These are phyloP conservation scores for Chascanopsetta lugubris DNA, from an alignment of 2,113 vertebrate species.

Conservation along the genomic window DNA sequence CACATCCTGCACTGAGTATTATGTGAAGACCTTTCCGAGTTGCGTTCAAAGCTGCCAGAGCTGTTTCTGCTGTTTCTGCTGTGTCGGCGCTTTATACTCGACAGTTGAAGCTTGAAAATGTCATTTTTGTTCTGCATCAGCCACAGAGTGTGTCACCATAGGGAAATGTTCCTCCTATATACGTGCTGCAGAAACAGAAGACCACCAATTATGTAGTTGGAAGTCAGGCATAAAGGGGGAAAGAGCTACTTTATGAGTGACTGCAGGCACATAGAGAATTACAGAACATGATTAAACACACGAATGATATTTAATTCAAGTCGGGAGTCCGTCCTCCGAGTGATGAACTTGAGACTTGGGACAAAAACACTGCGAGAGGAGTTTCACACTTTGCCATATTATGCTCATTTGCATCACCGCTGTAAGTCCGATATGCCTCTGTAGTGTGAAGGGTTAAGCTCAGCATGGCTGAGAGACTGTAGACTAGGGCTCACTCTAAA, in stretches of 20 bases:
- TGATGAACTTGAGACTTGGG: background rate
- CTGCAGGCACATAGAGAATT: constrained; percentile 1
- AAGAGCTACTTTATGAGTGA: constrained; percentile 25
- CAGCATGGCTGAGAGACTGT: too few species aligned
- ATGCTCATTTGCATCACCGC: too few species aligned
- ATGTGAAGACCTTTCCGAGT: constrained; percentile 32
- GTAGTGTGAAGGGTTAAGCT: too few species aligned
- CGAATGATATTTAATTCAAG: background rate
- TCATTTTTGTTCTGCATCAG: constrained; percentile 68
- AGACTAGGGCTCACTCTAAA: too few species aligned
- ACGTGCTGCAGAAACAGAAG: constrained; percentile 28
- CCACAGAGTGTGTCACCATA: constrained; percentile 57
- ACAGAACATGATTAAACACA: background rate
- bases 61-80: constrained; percentile 38
- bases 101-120: constrained; percentile 58
- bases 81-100: constrained; percentile 39
- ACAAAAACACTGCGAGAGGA: too few species aligned
- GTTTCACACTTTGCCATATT: too few species aligned
- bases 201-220: constrained; percentile 63
- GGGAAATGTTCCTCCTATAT: constrained; percentile 49
- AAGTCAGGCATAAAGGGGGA: constrained; percentile 53
- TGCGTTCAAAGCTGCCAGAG: constrained; percentile 30
- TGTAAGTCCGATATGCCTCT: too few species aligned
- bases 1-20: background rate
- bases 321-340: background rate